phyloP scores from a whole-genome alignment of 2,888 invertebrate genomes.

The Myathropa florea region DNA sequence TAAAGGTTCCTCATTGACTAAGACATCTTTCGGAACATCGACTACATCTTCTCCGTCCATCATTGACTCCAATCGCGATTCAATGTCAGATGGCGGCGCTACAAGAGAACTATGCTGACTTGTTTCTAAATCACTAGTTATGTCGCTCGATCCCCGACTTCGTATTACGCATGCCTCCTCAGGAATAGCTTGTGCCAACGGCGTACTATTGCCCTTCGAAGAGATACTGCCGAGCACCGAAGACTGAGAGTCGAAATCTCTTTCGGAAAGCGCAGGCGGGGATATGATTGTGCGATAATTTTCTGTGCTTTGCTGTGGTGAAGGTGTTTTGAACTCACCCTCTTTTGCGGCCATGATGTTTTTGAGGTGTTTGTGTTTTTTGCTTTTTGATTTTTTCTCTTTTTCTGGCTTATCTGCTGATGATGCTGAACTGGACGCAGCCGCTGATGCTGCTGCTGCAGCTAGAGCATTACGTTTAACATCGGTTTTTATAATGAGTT shows the following conservation, averaged over 20 bases:
- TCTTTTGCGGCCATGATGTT: slow-evolving; percentile 72
- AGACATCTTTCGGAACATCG: slow-evolving; percentile 72
- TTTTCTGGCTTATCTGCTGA: slow-evolving; percentile 72
- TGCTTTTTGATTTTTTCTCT: slow-evolving; percentile 76
- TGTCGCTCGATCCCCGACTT: slow-evolving; percentile 80
- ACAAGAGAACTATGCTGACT: slow-evolving; percentile 80
- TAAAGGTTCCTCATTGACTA: slow-evolving; percentile 74
- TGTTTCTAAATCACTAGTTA: slow-evolving; percentile 80
- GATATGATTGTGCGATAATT: slow-evolving; percentile 77
- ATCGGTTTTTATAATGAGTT: slow-evolving; percentile 80
- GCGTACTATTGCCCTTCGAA: slow-evolving; percentile 80
- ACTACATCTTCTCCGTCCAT: slow-evolving; percentile 75
- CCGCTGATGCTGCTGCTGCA: slow-evolving; percentile 78
- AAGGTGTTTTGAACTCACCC: slow-evolving; percentile 80
- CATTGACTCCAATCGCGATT: slow-evolving; percentile 80
- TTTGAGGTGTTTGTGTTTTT: slow-evolving; percentile 78
- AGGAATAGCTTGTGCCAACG: slow-evolving; percentile 76
- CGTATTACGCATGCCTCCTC: slow-evolving; percentile 80
- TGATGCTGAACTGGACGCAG: slow-evolving; percentile 73
- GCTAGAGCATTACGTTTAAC: slow-evolving; percentile 79
- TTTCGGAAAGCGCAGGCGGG: slow-evolving; percentile 81
- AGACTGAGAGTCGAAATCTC: slow-evolving; percentile 80
- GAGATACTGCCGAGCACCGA: slow-evolving; percentile 80
- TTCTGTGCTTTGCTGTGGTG: slow-evolving; percentile 82
- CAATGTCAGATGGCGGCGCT: slow-evolving; percentile 80